A percentile compares a stretch with the other conserved stretches of the same genome.
Evolutionary conservation across 2,888 invertebrate species (phyloP).

Genomic region (Ochlodes sylvanus): DNA sequence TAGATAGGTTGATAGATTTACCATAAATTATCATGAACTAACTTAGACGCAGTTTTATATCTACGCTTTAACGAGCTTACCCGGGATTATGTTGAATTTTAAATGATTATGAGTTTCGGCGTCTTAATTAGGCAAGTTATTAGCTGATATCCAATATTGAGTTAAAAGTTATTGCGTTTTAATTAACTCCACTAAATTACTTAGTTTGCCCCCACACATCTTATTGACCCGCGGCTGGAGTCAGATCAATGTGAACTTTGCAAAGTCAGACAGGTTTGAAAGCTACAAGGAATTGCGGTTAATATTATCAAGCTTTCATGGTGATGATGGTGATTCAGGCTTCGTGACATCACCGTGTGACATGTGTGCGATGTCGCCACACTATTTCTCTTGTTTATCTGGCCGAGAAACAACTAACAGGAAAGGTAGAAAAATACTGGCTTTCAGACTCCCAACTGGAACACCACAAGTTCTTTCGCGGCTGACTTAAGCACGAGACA

Average conservation of each 20-base stretch:
- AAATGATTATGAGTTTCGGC: constrained; percentile 23
- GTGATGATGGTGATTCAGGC: too few relatives aligned
- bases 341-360: too few relatives aligned
- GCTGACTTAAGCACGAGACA: too few relatives aligned
- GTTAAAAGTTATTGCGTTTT: constrained; percentile 28
- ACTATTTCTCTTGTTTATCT: too few relatives aligned
- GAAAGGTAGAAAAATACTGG: too few relatives aligned
- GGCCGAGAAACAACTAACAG: too few relatives aligned
- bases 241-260: not conserved
- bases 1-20: constrained; percentile 7
- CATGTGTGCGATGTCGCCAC: too few relatives aligned
- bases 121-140: constrained; percentile 31
- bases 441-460: too few relatives aligned
- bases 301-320: not conserved
- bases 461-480: too few relatives aligned
- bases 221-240: not conserved
- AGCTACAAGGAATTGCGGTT: not conserved
- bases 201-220: not conserved
- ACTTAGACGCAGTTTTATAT: constrained; percentile 17
- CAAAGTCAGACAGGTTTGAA: not conserved
- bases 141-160: constrained; percentile 33
- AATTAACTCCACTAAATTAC: constrained; percentile 17
- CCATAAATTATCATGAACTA: constrained; percentile 5
- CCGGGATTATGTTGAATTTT: constrained; percentile 24
- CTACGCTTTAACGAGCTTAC: constrained; percentile 11